These are phyloP conservation scores for Lanistes nyassanus DNA, from an alignment of 1,140 invertebrate species.

Conservation along the genomic window DNA sequence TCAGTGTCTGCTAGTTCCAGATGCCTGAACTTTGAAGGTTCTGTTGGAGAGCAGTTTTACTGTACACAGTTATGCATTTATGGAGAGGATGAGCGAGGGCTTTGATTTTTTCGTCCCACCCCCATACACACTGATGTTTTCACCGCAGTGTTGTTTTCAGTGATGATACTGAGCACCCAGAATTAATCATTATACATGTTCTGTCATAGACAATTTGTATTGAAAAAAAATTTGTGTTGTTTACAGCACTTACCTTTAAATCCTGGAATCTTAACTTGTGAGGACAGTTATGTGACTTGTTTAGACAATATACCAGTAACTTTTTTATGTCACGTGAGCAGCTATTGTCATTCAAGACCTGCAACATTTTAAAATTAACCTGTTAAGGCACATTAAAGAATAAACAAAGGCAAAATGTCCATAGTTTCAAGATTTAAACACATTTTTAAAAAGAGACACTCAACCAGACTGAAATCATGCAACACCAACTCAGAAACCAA, in stretches of 20 bases:
- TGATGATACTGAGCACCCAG: neutral
- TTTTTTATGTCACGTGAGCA: conserved; percentile 13
- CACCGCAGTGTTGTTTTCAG: neutral
- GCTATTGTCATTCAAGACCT: conserved; percentile 13
- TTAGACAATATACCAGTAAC: conserved; percentile 5
- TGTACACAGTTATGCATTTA: neutral
- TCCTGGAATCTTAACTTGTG: neutral
- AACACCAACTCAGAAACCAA: neutral
- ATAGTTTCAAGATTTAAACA: neutral
- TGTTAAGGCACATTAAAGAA: too few species aligned
- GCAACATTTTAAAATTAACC: neutral
- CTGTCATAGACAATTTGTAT: neutral
- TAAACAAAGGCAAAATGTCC: too few species aligned
- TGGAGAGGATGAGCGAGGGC: neutral
- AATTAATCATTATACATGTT: neutral
- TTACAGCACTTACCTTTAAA: neutral
- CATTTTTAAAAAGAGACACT: neutral
- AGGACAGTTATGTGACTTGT: conserved; percentile 1
- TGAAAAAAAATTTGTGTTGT: neutral
- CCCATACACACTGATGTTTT: neutral
- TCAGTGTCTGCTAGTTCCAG: too few species aligned
- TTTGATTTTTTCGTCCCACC: neutral
- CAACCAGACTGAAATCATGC: neutral
- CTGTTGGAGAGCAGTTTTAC: too few species aligned
- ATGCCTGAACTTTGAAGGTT: too few species aligned